These are phyloP conservation scores for Xylophagus ater DNA, from an alignment of 2,888 invertebrate species.

Conservation along the genomic window DNA sequence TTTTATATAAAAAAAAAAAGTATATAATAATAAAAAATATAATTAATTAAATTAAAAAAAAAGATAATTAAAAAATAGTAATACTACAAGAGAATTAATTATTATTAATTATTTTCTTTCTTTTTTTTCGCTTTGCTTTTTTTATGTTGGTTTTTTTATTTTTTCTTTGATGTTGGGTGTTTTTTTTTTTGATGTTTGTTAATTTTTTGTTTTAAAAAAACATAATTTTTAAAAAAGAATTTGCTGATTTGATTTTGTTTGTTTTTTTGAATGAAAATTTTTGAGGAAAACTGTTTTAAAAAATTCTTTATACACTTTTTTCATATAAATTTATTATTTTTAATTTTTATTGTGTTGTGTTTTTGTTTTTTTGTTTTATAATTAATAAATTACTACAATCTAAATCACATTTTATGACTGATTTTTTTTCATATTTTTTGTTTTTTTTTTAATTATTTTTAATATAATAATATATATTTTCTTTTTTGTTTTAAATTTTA, in stretches of 20 bases:
- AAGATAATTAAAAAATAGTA: conserved; percentile 2
- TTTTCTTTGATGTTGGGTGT: no score
- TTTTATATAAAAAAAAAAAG: neutral
- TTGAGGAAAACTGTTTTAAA: conserved; percentile 1
- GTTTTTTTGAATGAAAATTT: no score
- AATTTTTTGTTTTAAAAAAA: no score
- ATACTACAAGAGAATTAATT: neutral
- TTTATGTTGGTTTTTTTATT: no score
- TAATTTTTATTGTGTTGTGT: no score
- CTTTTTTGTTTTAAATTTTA: conserved; percentile 7
- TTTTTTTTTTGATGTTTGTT: no score
- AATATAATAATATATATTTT: conserved; percentile 1
- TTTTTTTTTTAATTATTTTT: conserved; percentile 6
- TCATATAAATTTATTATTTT: conserved; percentile 1
- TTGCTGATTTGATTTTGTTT: no score
- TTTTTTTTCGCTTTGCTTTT: no score
- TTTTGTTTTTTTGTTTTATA: conserved; percentile 6
- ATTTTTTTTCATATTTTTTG: conserved; percentile 13
- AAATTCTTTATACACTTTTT: no score
- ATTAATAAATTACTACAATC: conserved; percentile 22
- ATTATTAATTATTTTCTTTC: no score
- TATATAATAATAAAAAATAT: neutral
- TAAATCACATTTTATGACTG: conserved; percentile 25
- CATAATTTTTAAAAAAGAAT: no score
- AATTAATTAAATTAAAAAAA: neutral